Base-by-base conservation (phyloP, 2,888 invertebrate genomes). In the Xanthia togata region DNA sequence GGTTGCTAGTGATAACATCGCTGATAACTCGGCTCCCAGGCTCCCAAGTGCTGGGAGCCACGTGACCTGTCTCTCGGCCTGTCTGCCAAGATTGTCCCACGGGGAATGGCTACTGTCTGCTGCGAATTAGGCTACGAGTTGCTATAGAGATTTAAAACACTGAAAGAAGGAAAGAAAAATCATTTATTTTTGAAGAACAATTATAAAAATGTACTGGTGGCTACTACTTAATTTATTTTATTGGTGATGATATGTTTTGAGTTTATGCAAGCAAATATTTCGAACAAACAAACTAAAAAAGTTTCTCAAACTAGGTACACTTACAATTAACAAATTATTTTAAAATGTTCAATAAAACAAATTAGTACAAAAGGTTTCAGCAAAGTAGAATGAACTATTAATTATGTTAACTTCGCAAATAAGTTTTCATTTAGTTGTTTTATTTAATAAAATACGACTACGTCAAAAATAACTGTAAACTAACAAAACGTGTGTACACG, bases 21-120 rank as follows among this genome's bases (percentile, higher is more conserved):
- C 75, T 83, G 92, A 92, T 91, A 90, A 87, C 90, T 0, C 20
- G 35, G 88, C 90, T 90, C 93, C 87, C 92, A 92, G 85, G 87
- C 79, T 74, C 80, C 41, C 50, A 26, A 38, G 55, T 41, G 83
- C 70, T 84, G 87, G 62, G 81, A 81, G 67, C 53, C 70, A 59
- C 79, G 59, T 63, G 80, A 79, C 83, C 83, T 76, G 72, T 38
- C 79, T 73, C 63, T 57, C 70, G 60, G 63, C 41, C 50, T 2
- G 26, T 26, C 83, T 17, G 31, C 38, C 23, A 5, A n/a, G 31
- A 67, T 70, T 35, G 47, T 83, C 73, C 69, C 83, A 83, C 85
- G 82, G 83, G 83, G 82, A n/a, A 26, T 12, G 14, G 38, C 71
- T 65, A 65, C 81, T 57, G 81, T 65, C 70, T 64, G 23, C 53